Evolutionary conservation across 2,113 vertebrate species (phyloP).

Genomic region (Salvelinus sp.): DNA sequence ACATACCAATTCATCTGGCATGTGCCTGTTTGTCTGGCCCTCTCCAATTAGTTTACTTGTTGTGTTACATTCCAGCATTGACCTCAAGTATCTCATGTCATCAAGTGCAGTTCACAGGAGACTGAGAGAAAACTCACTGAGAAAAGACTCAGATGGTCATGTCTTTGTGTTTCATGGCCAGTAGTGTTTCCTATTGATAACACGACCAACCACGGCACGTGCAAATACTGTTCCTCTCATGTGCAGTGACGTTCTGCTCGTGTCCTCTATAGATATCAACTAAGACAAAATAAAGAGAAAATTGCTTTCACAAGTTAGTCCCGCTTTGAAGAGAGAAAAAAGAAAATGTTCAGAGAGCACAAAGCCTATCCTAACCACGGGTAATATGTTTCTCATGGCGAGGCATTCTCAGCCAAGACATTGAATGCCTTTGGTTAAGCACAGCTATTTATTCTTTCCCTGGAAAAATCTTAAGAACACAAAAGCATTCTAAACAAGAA

Average conservation of each 20-base stretch:
- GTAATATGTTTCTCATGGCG: constrained; percentile 68
- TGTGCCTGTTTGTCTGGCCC: constrained; percentile 7
- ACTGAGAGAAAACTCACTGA: not conserved
- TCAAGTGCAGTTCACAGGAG: not conserved
- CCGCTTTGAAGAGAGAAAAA: constrained; percentile 25
- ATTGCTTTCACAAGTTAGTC: constrained; percentile 42
- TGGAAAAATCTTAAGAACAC: constrained; percentile 58
- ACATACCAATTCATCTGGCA: not conserved
- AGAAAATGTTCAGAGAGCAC: constrained; percentile 38
- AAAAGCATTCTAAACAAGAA: constrained; percentile 59
- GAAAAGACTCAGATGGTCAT: constrained; percentile 3
- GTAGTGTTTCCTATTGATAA: constrained; percentile 7
- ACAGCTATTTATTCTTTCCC: constrained; percentile 65
- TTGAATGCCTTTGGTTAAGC: constrained; percentile 66
- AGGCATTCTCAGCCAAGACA: constrained; percentile 52
- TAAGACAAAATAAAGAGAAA: constrained; percentile 12
- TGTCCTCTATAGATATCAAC: constrained; percentile 4
- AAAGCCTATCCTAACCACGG: constrained; percentile 47
- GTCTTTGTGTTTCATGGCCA: not conserved
- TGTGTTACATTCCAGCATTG: constrained; percentile 29
- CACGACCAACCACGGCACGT: not conserved
- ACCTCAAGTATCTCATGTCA: not conserved
- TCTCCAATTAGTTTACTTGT: constrained; percentile 11
- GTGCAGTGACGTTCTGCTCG: not conserved
- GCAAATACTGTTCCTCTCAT: constrained; percentile 6